A percentile compares a stretch with the other conserved stretches of the same genome.
Conservation (phyloP, 2,888 invertebrate species). For the Papilio elwesi region DNA sequence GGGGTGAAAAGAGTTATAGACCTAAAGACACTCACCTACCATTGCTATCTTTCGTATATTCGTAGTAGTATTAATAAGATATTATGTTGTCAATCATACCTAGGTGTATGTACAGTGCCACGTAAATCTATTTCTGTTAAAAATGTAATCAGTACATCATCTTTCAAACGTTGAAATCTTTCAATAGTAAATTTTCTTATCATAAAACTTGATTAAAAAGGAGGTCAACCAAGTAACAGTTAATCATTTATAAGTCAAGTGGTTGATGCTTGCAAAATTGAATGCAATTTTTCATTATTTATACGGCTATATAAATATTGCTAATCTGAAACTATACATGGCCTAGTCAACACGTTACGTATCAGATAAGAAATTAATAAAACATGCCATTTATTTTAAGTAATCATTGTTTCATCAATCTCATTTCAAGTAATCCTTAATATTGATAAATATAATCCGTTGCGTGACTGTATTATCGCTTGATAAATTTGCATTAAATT, state of each 20-base stretch:
- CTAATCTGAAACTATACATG: background rate
- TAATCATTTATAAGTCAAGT: background rate
- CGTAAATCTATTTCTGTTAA: too few species aligned
- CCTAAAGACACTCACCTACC: too few species aligned
- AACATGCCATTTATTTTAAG: constrained; percentile 7
- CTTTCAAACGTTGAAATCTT: background rate
- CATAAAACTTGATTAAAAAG: constrained; percentile 3
- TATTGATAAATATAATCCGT: constrained; percentile 52
- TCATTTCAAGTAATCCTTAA: constrained; percentile 40
- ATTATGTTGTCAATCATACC: too few species aligned
- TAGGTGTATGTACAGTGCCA: too few species aligned
- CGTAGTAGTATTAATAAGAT: too few species aligned
- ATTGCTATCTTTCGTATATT: too few species aligned
- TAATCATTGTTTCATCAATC: constrained; percentile 26
- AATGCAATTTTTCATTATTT: background rate
- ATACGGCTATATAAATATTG: background rate
- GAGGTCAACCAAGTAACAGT: background rate
- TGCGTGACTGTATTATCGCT: constrained; percentile 62
- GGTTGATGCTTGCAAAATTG: background rate
- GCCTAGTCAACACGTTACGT: constrained; percentile 1
- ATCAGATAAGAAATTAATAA: constrained; percentile 14
- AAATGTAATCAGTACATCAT: too few species aligned
- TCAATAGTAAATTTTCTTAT: background rate
- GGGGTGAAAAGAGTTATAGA: too few species aligned
- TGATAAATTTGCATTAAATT: constrained; percentile 46